Percentiles rank a stretch among this genome's conserved stretches.
phyloP scores from a whole-genome alignment of 2,113 vertebrate species.

The Gnathonemus echidnorhynchus region DNA sequence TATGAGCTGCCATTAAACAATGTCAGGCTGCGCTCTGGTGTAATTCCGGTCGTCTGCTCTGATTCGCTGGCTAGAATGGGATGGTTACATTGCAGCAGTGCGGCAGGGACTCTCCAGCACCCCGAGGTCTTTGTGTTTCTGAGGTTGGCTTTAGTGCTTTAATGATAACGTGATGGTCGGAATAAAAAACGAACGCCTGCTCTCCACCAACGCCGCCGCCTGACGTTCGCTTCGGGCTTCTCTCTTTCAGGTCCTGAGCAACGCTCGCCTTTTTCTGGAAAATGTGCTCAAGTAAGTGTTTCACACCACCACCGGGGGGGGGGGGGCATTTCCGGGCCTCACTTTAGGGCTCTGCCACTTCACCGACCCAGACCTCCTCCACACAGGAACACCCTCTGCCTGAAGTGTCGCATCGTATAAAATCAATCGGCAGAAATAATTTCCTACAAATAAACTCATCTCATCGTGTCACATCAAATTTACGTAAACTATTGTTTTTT shows the following conservation, averaged over 20 bases:
- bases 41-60: neutral
- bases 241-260: constrained; percentile 74
- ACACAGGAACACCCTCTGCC: neutral
- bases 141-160: neutral
- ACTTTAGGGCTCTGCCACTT: neutral
- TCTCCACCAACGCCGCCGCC: neutral
- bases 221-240: neutral
- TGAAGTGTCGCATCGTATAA: neutral
- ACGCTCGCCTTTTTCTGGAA: constrained; percentile 82
- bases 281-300: constrained; percentile 81
- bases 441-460: neutral
- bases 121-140: neutral
- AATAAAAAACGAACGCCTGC: neutral
- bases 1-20: neutral
- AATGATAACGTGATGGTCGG: neutral
- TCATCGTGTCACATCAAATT: neutral
- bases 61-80: neutral
- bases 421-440: neutral
- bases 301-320: neutral
- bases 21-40: neutral
- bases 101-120: neutral
- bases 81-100: neutral
- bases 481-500: neutral
- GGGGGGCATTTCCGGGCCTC: neutral
- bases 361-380: neutral